A percentile compares a stretch with the other conserved stretches of the same genome.
Conservation (phyloP, 2,113 vertebrate genomes). For the Zosterops borbonicus region DNA sequence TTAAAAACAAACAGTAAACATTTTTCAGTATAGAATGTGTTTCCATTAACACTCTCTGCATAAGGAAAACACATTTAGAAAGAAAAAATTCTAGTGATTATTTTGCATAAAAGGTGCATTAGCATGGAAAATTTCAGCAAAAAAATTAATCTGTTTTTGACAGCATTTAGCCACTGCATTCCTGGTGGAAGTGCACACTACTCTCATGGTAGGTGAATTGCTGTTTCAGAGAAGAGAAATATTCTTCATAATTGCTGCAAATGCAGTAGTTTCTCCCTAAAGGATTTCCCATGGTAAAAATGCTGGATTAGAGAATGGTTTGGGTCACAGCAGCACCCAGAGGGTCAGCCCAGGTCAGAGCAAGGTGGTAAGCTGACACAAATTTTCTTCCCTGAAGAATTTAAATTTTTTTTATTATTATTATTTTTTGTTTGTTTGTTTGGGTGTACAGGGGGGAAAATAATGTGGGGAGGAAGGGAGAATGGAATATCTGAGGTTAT, state of each 20-base stretch:
- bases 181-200: not conserved
- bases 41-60: not conserved
- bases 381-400: not conserved
- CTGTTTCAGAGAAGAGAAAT: not conserved
- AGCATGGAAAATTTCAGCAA: not conserved
- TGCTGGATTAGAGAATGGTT: not conserved
- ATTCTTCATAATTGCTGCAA: not conserved
- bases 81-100: not conserved
- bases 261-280: not conserved
- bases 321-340: not conserved
- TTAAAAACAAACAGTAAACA: slow-evolving; percentile 10
- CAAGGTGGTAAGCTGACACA: not conserved
- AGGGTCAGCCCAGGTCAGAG: too few species aligned
- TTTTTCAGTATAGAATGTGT: not conserved
- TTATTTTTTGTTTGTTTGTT: too few species aligned
- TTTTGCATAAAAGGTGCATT: not conserved
- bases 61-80: not conserved
- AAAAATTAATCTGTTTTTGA: not conserved
- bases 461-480: accelerated
- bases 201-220: not conserved
- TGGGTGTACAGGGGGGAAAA: not conserved
- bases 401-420: not conserved
- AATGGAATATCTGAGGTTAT: not conserved
- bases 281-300: not conserved
- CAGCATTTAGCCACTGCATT: not conserved